Evolutionary conservation across 2,888 invertebrate species (phyloP).

Genomic region (Macropis europaea): DNA sequence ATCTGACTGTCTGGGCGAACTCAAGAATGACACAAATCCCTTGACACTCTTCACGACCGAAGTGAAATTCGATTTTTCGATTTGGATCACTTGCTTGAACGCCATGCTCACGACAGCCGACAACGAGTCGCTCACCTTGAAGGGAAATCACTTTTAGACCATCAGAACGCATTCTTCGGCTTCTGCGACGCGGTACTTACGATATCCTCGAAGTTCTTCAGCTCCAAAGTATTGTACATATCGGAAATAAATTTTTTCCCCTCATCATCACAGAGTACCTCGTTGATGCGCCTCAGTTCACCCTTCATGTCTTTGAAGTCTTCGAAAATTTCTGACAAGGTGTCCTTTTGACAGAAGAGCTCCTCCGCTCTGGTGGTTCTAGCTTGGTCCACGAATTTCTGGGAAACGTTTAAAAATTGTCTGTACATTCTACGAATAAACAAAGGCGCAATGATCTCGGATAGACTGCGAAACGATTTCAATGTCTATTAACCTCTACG

Average conservation of each 20-base stretch:
- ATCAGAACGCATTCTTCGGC: neutral
- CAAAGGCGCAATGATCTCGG: too few relatives aligned
- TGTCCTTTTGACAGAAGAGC: slow-evolving; percentile 62
- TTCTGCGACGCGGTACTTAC: slow-evolving; percentile 53
- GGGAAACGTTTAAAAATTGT: neutral
- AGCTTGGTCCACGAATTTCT: slow-evolving; percentile 61
- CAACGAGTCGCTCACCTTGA: slow-evolving; percentile 67
- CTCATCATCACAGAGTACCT: slow-evolving; percentile 65
- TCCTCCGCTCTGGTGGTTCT: slow-evolving; percentile 47
- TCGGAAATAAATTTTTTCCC: slow-evolving; percentile 69
- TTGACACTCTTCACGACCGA: slow-evolving; percentile 62
- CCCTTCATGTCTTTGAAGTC: slow-evolving; percentile 52
- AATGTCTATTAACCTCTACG: slow-evolving; percentile 56
- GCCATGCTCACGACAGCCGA: slow-evolving; percentile 67
- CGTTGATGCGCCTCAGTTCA: slow-evolving; percentile 47
- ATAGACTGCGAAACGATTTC: neutral
- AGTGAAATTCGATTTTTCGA: slow-evolving; percentile 71
- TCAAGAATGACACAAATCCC: slow-evolving; percentile 62
- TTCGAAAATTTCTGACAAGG: slow-evolving; percentile 65
- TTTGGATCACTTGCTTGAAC: slow-evolving; percentile 54
- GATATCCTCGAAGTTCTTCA: slow-evolving; percentile 64
- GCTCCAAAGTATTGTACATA: slow-evolving; percentile 66
- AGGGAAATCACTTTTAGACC: neutral
- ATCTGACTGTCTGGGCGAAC: slow-evolving; percentile 46
- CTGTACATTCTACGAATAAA: neutral